A percentile compares a stretch with the other conserved stretches of the same genome.
phyloP scores from a whole-genome alignment of 2,113 vertebrate species.

The Oreochromis spilurus region DNA sequence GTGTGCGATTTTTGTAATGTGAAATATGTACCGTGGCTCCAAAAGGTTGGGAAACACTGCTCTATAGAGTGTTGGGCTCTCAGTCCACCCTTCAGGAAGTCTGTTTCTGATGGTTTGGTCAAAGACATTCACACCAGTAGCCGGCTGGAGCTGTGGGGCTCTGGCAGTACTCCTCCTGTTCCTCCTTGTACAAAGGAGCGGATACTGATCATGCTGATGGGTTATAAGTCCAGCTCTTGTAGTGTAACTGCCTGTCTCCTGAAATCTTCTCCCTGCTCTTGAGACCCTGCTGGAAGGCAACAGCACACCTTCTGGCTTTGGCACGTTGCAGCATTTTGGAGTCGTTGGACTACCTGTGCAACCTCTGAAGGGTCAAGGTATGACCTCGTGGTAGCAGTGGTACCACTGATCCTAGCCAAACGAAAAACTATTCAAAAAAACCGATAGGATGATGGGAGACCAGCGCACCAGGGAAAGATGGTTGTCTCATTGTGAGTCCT shows the following conservation, averaged over 20 bases:
- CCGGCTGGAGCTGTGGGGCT: background rate
- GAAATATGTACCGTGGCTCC: background rate
- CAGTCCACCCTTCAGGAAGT: background rate
- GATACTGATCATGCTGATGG: background rate
- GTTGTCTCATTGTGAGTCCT: background rate
- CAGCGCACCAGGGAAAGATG: fast-evolving
- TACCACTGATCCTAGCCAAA: background rate
- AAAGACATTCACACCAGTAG: background rate
- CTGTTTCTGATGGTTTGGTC: background rate
- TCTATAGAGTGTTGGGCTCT: background rate
- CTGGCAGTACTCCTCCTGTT: background rate
- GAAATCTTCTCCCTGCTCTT: background rate
- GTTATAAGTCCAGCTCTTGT: background rate
- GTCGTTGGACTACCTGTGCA: background rate
- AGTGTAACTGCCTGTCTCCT: background rate
- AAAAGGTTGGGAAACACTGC: background rate
- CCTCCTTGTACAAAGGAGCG: background rate
- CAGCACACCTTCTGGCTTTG: background rate
- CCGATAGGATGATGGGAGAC: background rate
- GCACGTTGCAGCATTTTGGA: background rate
- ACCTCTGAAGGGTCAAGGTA: background rate
- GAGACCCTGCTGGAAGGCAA: background rate
- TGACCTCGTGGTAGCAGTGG: background rate
- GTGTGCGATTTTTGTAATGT: background rate
- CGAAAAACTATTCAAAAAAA: background rate